phyloP scores from a whole-genome alignment of 2,797 vertebrate genomes.

The Echeneis naucrates region DNA sequence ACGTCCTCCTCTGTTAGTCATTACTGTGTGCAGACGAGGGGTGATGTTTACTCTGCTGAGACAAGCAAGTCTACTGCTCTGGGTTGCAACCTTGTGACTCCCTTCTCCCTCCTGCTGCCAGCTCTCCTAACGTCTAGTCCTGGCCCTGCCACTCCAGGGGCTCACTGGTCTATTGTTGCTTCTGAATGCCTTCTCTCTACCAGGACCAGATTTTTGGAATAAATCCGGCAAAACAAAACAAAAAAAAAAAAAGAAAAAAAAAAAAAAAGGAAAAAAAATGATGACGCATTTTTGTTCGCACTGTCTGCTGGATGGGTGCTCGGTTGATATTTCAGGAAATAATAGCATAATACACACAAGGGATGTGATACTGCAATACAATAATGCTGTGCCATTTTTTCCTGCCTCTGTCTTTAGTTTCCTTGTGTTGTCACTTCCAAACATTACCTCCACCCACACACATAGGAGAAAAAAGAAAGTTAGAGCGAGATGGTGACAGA shows the following conservation, averaged over 20 bases:
- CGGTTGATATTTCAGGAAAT: conserved; percentile 72
- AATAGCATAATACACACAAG: conserved; percentile 73
- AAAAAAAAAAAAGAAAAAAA: no score
- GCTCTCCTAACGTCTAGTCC: conserved; percentile 75
- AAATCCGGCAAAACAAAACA: conserved; percentile 17
- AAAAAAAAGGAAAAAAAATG: neutral
- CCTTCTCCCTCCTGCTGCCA: conserved; percentile 81
- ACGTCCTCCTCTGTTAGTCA: conserved; percentile 84
- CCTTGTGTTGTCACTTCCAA: conserved; percentile 74
- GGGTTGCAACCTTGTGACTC: conserved; percentile 86
- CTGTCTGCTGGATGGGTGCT: conserved; percentile 69
- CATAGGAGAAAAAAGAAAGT: conserved; percentile 34
- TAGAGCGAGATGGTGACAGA: conserved; percentile 56
- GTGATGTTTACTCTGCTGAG: conserved; percentile 87
- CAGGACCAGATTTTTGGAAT: conserved; percentile 44
- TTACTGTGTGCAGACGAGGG: conserved; percentile 84
- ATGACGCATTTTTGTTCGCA: conserved; percentile 40
- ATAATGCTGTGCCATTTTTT: conserved; percentile 65
- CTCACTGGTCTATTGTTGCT: conserved; percentile 54
- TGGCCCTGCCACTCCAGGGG: conserved; percentile 65
- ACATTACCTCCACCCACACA: conserved; percentile 76
- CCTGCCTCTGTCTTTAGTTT: conserved; percentile 68
- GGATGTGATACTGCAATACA: conserved; percentile 65
- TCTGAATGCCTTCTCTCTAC: conserved; percentile 52
- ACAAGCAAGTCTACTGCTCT: conserved; percentile 86